Base-by-base conservation (phyloP, 1,140 invertebrate species). In the Polyergus mexicanus region DNA sequence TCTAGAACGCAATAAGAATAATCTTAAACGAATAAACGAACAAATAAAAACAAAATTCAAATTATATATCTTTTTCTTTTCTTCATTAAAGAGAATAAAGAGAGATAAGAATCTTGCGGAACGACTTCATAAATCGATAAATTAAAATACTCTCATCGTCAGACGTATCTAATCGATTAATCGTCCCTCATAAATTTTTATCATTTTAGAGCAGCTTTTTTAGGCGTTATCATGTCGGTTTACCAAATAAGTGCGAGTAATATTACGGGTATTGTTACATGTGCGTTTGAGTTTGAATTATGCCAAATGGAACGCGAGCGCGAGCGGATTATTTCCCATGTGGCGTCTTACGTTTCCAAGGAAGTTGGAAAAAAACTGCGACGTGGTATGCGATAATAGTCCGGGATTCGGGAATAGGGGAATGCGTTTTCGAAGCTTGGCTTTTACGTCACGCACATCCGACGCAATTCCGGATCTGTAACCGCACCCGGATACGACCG, bases 301-400 rank as follows among this genome's bases (percentile, higher is more conserved):
- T 60, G 54, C 10, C 38, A 60, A 81, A 58, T 71, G 35, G 28
- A 44, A 72, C 11, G 25, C 51, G 25, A n/a, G 28, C 41, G 28
- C 28, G 25, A 22, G 32, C 11, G 7, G 38, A 60, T 51, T 3
- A 72, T 71, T 72, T 66, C 66, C 66, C 47, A 44, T 58, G n/a
- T 25, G 66, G 25, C 11, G 35, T 11, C 3, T 71, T 41, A 22
- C 35, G n/a, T 44, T 44, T 44, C 66, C 54, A n/a, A 16, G 25
- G 25, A 16, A 62, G 25, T 56, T 4, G 38, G 68, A 62, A 81
- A 62, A 81, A 72, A 83, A 81, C 22, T 41, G 22, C 35, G 0
- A 11, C 47, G 41, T 6, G 41, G 41, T 32, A 51, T 51, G 47
- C 47, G 47, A 16, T 51, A 51, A 51, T 51, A 19, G 5, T n/a